Evolutionary conservation across 2,888 invertebrate species (phyloP), one percentile per base, ranked within the genome.

Genomic region (Drosophila demipolita): DNA sequence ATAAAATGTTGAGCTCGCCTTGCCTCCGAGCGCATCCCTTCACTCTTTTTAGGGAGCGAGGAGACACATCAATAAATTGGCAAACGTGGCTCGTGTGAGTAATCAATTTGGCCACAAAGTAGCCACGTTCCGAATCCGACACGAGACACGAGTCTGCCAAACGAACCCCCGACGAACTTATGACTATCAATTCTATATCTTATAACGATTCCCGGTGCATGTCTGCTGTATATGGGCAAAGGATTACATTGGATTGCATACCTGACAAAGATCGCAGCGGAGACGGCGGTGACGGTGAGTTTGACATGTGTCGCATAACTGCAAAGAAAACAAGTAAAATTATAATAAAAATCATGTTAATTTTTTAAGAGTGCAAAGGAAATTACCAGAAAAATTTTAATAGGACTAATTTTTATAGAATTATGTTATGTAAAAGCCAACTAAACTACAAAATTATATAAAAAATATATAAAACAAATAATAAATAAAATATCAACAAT

Each of bases 281-380:
- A 78, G 91, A 87, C 76, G 93, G 91, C 78, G 93, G 91, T 79
- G 92, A 90, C 81, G 93, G 92, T 73, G 93, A 92, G 86, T 92
- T 92, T 77, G 93, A 92, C 90, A 93, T 91, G 85, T 92, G 91
- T 82, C 91, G 91, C 78, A 92, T 89, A 91, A 90, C 91, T 93
- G 91, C 59, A 92, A 91, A 15, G 65, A 73, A 57, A 76, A 50
- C 35, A 52, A 75, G 73, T 45, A 57, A 66, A 59, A 58, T 61
- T 58, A 38, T 77, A 38, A 48, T 8, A 33, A 11, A 23, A 6
- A 17, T 23, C 2, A 5, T n/a, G 26, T 29, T 29, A 3, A 17
- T 29, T 49, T 29, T 49, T 1, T 2, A 6, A 20, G 1, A 53
- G 33, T 7, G 12, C 8, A 15, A 20, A 15, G 52, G 20, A 5